Evolutionary conservation across 2,113 vertebrate genomes (phyloP).

Genomic region (Madoqua kirkii): DNA sequence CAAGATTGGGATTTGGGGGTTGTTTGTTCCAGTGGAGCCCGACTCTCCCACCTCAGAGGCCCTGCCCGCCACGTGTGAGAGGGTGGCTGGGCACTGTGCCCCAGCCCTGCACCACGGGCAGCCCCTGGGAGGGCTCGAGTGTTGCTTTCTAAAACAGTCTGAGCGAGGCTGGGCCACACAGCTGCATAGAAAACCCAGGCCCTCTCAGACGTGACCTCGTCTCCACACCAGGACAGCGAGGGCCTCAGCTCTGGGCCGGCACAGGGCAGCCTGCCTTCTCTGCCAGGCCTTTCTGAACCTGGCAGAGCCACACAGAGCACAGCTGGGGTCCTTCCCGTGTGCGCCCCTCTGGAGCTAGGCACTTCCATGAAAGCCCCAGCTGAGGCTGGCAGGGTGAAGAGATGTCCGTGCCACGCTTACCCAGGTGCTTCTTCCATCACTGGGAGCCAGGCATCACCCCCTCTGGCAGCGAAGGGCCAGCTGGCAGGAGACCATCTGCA

Average conservation of each 20-base stretch:
- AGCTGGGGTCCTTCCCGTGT: background rate
- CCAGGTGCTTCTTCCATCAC: background rate
- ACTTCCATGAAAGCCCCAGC: slow-evolving; percentile 34
- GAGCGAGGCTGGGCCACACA: background rate
- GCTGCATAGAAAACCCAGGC: background rate
- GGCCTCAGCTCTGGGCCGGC: background rate
- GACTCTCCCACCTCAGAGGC: background rate
- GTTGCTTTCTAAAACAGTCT: background rate
- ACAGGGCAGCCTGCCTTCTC: background rate
- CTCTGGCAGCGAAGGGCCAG: background rate
- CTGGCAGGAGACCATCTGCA: background rate
- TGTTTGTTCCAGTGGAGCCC: background rate
- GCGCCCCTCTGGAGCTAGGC: background rate
- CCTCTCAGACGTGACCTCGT: background rate
- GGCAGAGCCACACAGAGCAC: background rate
- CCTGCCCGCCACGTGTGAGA: fast-evolving
- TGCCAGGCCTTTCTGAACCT: background rate
- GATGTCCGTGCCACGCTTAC: background rate
- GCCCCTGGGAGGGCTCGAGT: fast-evolving
- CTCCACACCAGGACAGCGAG: background rate
- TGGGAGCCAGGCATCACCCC: background rate
- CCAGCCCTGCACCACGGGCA: too few relatives aligned
- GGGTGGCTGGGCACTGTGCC: fast-evolving
- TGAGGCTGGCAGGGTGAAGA: slow-evolving; percentile 38
- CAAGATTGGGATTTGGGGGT: background rate